These are phyloP conservation scores for Melinaea marsaeus DNA, from an alignment of 2,888 invertebrate species.

Conservation along the genomic window DNA sequence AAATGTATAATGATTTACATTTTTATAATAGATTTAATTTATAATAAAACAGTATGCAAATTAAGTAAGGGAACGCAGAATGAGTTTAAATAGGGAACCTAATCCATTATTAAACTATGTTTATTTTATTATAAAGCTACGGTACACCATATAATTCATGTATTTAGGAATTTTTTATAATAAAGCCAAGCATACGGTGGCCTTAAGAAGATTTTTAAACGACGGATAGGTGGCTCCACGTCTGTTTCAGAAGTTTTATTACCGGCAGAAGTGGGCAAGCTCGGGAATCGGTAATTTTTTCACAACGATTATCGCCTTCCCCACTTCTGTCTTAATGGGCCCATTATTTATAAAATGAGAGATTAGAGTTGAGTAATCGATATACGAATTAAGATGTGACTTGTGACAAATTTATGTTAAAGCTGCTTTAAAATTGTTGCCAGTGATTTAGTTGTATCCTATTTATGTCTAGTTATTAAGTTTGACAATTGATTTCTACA, in stretches of 20 bases:
- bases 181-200: slow-evolving; percentile 17
- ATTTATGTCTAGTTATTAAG: no score
- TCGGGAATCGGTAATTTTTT: slow-evolving; percentile 32
- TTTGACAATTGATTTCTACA: no score
- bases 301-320: slow-evolving; percentile 31
- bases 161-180: slow-evolving; percentile 15
- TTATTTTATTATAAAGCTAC: neutral
- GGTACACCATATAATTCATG: neutral
- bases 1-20: no score
- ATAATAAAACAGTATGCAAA: no score
- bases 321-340: slow-evolving; percentile 21
- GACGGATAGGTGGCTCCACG: slow-evolving; percentile 36
- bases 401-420: slow-evolving; percentile 15
- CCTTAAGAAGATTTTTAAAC: slow-evolving; percentile 33
- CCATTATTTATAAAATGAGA: slow-evolving; percentile 32
- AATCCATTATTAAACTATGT: neutral
- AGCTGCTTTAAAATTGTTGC: slow-evolving; percentile 1
- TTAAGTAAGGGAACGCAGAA: no score
- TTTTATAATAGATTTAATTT: no score
- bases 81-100: no score
- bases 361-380: slow-evolving; percentile 34
- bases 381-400: slow-evolving; percentile 10
- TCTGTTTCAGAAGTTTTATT: slow-evolving; percentile 39
- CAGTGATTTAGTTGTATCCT: no score
- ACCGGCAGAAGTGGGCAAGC: slow-evolving; percentile 29